Evolutionary conservation across 2,113 vertebrate species (phyloP), one percentile per base, ranked within the genome.

Genomic region (Ramphastos sulfuratus): DNA sequence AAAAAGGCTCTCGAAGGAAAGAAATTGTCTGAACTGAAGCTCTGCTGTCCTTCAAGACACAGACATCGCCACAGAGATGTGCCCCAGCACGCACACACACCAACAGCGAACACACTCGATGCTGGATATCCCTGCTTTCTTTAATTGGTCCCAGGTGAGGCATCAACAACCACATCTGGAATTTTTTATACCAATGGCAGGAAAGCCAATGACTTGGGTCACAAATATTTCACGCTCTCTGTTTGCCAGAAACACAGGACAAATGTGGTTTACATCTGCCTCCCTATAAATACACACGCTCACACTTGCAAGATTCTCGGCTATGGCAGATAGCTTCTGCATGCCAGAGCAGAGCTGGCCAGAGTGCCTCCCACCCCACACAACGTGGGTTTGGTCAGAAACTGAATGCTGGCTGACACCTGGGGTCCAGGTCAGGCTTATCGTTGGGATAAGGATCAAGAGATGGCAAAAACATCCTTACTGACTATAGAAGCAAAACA

Each of bases 201-300:
- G 94, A 93, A 97, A 96, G 94, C 94, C 85, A 96, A 96, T 95
- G 94, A 96, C 93, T 95, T 65, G 90, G 94, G 94, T 97, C 97
- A 96, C 96, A 97, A 96, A 95, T 97, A 97, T 96, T 97, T 97
- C 97, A 95, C 92, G 96, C 97, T 96, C 93, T 83, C 73, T 90
- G 79, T 95, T 92, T 96, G 96, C 97, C 97, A 97, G 96, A 96
- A 96, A 95, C 82, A 92, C 82, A 37, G 94, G 93, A 94, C 94
- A 97, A 97, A 97, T 95, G 95, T 97, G 97, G 92, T 96, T 95
- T 95, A 93, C 96, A 97, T 97, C 96, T 97, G 97, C 80, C 92
- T 94, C 85, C 91, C 91, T 64, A 90, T 94, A 95, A 92, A 94
- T 93, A 91, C 81, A 85, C 90, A 85, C 60, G 58, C 63, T 60